Evolutionary conservation across 1,140 invertebrate species (phyloP).

Genomic region (Saxidomus purpurata): DNA sequence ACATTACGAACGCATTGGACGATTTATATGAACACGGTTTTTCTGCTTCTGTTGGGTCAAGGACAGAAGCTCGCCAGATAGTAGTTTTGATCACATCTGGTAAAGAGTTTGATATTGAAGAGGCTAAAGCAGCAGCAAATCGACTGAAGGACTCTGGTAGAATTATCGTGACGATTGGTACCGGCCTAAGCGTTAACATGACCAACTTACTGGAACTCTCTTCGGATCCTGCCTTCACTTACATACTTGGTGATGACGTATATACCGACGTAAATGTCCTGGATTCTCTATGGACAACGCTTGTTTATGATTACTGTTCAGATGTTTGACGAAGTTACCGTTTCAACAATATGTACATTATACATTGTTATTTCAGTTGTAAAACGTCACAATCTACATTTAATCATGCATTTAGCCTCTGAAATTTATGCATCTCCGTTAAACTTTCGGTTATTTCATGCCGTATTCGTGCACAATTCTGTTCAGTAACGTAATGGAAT

Average conservation of each 20-base stretch:
- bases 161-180: constrained; percentile 9
- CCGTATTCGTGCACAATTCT: too few relatives aligned
- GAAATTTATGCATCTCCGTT: too few relatives aligned
- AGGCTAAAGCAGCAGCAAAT: neutral
- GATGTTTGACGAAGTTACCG: too few relatives aligned
- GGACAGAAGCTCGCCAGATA: neutral
- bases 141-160: constrained; percentile 2
- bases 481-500: too few relatives aligned
- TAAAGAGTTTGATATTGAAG: neutral
- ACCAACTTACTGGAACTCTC: neutral
- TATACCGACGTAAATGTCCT: neutral
- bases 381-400: too few relatives aligned
- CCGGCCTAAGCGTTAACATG: neutral
- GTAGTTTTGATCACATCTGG: neutral
- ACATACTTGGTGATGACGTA: constrained; percentile 19
- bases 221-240: neutral
- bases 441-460: too few relatives aligned
- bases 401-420: too few relatives aligned
- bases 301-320: constrained; percentile 10
- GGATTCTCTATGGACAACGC: neutral
- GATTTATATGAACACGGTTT: neutral
- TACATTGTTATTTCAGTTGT: too few relatives aligned
- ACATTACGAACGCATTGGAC: neutral
- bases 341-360: too few relatives aligned
- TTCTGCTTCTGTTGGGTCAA: neutral